phyloP scores from a whole-genome alignment of 2,797 vertebrate genomes.

The Microhierax caerulescens region DNA sequence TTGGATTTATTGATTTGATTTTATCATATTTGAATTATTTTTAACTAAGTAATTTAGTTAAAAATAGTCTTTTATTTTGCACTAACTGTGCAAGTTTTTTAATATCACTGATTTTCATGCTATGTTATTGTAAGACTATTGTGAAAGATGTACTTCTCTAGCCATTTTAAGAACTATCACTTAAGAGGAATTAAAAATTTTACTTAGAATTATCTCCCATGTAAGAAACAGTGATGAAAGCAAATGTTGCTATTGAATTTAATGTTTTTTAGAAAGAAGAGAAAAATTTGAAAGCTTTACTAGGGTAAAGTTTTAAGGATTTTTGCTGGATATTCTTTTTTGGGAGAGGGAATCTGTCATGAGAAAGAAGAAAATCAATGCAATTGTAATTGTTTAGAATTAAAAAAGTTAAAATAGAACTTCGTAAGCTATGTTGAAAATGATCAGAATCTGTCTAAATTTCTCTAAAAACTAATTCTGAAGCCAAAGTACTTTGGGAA shows the following conservation, averaged over 20 bases:
- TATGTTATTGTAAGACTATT: not conserved
- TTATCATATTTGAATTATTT: not conserved
- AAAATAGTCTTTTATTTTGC: no score
- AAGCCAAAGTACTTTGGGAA: not conserved
- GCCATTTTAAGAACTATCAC: not conserved
- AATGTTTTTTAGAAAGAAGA: not conserved
- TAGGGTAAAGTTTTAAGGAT: not conserved
- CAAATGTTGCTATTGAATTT: not conserved
- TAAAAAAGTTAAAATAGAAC: not conserved
- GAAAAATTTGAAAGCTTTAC: not conserved
- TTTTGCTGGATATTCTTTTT: not conserved
- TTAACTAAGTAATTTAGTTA: not conserved
- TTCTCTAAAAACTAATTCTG: not conserved
- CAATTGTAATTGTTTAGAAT: not conserved
- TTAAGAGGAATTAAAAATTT: not conserved
- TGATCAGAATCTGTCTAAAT: not conserved
- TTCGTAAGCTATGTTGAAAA: not conserved
- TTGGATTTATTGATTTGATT: not conserved
- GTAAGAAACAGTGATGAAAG: not conserved
- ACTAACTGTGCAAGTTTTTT: fast-evolving
- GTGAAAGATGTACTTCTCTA: not conserved
- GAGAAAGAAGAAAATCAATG: not conserved
- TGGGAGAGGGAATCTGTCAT: not conserved
- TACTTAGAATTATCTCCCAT: not conserved
- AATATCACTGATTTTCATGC: not conserved